Evolutionary conservation across 2,888 invertebrate genomes (phyloP), one percentile per base, ranked within the genome.

Genomic region (Ectobius pallidus): DNA sequence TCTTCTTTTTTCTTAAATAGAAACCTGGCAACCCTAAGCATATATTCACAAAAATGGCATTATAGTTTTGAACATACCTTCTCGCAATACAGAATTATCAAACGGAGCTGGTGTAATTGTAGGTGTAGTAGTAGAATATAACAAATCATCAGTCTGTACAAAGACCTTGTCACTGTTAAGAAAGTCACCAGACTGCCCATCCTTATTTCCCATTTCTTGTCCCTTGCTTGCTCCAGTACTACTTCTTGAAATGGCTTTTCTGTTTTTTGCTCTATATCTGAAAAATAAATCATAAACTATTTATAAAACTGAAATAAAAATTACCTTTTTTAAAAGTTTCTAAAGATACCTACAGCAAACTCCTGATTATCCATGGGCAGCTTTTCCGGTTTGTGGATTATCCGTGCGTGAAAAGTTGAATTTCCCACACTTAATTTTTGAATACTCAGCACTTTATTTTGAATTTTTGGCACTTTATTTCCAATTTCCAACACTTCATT

Each of bases 261-360:
- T 85, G 79, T 87, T 90, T 79, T 90, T 90, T 4, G 90, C 88
- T 70, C 90, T 85, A 79, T 90, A 90, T 75, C 86, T 87, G 76
- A 34, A 65, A 78, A 78, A 55, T 22, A 42, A n/a, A n/a, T n/a
- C n/a, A n/a, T n/a, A n/a, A n/a, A n/a, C 61, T 39, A 73, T 39
- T 25, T 69, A 71, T 30, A 61, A 16, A 44, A 46, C 20, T 65
- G 30, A 49, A 39, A 32, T 75, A 39, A 52, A 27, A 22, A 67
- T n/a, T 32, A 39, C 18, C 2, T 11, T 16, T 34, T 32, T n/a
- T 18, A 34, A 70, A 11, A n/a, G n/a, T n/a, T n/a, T n/a, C n/a
- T n/a, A n/a, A n/a, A n/a, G n/a, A n/a, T n/a, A n/a, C n/a, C n/a
- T n/a, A n/a, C n/a, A n/a, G n/a, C n/a, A n/a, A n/a, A n/a, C n/a